Conservation (phyloP, 2,888 invertebrate genomes). For the Eristalis arbustorum region DNA sequence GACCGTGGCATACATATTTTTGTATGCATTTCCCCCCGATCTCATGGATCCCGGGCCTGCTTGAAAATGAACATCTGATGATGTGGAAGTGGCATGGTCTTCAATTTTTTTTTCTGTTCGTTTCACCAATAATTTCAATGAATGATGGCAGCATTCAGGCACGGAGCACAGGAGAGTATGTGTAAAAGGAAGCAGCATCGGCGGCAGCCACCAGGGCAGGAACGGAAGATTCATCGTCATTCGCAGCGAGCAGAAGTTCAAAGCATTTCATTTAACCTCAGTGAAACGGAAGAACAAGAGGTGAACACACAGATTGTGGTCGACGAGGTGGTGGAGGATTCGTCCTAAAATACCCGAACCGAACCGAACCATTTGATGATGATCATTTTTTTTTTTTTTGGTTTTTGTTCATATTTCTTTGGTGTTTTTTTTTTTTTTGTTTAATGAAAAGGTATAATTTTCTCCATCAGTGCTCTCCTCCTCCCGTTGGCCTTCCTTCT, state of each 20-base stretch:
- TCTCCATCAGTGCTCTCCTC: conserved; percentile 30
- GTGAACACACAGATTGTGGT: background rate
- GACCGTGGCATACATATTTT: conserved; percentile 71
- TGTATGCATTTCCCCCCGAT: conserved; percentile 13
- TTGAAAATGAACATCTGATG: conserved; percentile 67
- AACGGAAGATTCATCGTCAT: background rate
- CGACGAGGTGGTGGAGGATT: conserved; percentile 15
- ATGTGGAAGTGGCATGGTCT: conserved; percentile 35
- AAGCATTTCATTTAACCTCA: conserved; percentile 67
- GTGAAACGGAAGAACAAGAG: conserved; percentile 13
- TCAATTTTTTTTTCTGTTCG: conserved; percentile 28
- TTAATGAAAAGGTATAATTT: conserved; percentile 70
- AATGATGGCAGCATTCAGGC: conserved; percentile 58
- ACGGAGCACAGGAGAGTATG: conserved; percentile 10
- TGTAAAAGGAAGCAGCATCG: background rate
- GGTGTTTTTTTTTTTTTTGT: background rate
- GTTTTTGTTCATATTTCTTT: background rate
- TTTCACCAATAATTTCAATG: conserved; percentile 65
- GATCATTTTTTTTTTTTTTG: background rate
- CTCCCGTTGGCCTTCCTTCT: background rate
- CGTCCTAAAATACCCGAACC: conserved; percentile 60
- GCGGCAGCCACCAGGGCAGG: background rate
- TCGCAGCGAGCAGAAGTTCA: conserved; percentile 58
- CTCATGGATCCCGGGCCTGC: conserved; percentile 19
- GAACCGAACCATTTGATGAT: conserved; percentile 35